Conservation (phyloP, 2,113 vertebrate species). For the Pterophyllum scalare region DNA sequence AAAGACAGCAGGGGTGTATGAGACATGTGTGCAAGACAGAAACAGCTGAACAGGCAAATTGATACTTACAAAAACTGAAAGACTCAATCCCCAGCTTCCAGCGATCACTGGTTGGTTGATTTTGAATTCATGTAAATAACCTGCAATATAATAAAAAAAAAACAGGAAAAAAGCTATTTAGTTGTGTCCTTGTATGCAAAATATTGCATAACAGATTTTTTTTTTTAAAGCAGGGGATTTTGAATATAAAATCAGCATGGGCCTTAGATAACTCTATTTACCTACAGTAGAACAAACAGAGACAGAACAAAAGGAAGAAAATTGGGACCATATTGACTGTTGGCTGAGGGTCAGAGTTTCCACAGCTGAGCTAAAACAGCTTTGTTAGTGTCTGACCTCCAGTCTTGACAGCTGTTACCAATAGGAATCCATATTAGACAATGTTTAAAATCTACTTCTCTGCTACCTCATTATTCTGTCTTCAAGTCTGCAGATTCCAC, state of each 20-base stretch:
- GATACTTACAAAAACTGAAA: conserved; percentile 96
- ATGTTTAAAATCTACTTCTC: conserved; percentile 75
- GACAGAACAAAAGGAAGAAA: conserved; percentile 43
- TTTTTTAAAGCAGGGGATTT: background rate
- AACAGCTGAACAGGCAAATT: conserved; percentile 64
- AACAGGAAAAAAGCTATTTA: background rate
- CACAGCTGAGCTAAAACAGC: conserved; percentile 71
- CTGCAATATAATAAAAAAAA: conserved; percentile 79
- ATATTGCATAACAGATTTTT: background rate
- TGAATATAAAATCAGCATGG: conserved; percentile 15
- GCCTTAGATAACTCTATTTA: conserved; percentile 46
- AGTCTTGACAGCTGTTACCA: conserved; percentile 55
- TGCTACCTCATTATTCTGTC: conserved; percentile 76
- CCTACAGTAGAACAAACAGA: conserved; percentile 48
- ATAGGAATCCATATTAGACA: conserved; percentile 60
- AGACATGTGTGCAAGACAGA: conserved; percentile 60
- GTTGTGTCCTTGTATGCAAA: background rate
- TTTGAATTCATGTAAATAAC: conserved; percentile 98
- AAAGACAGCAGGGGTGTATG: conserved; percentile 61
- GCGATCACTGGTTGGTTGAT: conserved; percentile 91
- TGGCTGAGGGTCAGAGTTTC: conserved; percentile 67
- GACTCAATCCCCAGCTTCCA: conserved; percentile 92
- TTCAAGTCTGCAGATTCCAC: conserved; percentile 53
- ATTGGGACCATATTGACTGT: conserved; percentile 44
- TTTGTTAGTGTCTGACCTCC: conserved; percentile 47